phyloP scores from a whole-genome alignment of 2,113 vertebrate genomes.

The Microtus richardsoni region DNA sequence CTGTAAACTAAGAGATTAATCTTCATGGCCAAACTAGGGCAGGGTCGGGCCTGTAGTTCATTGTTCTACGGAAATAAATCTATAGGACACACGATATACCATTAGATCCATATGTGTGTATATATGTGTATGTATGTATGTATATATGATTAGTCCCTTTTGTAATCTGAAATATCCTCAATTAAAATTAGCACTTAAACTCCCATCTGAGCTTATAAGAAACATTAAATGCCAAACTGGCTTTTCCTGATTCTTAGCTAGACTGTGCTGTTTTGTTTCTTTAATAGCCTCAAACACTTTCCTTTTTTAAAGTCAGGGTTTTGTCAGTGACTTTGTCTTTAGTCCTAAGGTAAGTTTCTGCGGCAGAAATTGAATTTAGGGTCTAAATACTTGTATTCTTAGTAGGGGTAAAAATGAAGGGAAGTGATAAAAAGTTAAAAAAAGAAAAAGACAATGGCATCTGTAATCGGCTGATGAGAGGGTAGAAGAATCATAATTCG shows the following conservation, averaged over 20 bases:
- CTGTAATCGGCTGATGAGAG: conserved; percentile 62
- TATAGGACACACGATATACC: conserved; percentile 9
- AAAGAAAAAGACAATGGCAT: conserved; percentile 66
- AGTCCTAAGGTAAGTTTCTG: conserved; percentile 59
- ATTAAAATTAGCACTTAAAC: conserved; percentile 26
- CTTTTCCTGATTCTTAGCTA: conserved; percentile 24
- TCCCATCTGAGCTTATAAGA: conserved; percentile 39
- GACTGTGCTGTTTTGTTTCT: not conserved
- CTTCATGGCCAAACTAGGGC: conserved; percentile 71
- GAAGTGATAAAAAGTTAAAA: not conserved
- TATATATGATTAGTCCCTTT: not conserved
- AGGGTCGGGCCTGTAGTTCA: conserved; percentile 8
- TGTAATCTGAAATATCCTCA: conserved; percentile 46
- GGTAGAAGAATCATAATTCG: conserved; percentile 26
- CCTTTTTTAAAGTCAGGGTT: conserved; percentile 10
- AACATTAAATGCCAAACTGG: not conserved
- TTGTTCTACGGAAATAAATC: conserved; percentile 63
- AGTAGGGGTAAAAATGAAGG: not conserved
- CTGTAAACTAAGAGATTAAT: conserved; percentile 75
- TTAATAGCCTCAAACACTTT: conserved; percentile 12
- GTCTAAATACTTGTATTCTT: conserved; percentile 69
- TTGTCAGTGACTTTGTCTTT: conserved; percentile 3
- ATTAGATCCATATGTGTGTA: conserved; percentile 1
- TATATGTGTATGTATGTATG: too few species aligned
- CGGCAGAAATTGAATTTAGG: conserved; percentile 66